These are phyloP conservation scores for Scaptomyza hsui DNA, from an alignment of 1,140 invertebrate species.

Conservation along the genomic window DNA sequence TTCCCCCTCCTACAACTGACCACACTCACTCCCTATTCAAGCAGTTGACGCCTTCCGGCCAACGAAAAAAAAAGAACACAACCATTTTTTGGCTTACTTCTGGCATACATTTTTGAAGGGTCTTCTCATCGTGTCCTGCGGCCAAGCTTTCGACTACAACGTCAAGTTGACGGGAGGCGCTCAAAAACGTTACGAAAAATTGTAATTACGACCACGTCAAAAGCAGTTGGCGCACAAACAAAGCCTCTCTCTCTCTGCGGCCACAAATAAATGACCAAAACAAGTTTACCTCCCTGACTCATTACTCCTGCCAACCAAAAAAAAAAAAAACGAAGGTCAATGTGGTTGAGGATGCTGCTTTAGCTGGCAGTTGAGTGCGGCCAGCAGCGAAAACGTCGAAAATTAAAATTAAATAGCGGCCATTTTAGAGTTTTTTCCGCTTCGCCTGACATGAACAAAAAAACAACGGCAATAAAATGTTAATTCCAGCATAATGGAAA, in stretches of 20 bases:
- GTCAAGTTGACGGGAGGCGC: constrained; percentile 53
- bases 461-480: constrained; percentile 31
- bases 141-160: constrained; percentile 24
- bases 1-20: neutral
- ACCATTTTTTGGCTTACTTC: constrained; percentile 9
- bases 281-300: constrained; percentile 9
- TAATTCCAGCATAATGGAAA: constrained; percentile 39
- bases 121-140: neutral
- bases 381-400: constrained; percentile 36
- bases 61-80: neutral
- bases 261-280: constrained; percentile 73
- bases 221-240: constrained; percentile 63
- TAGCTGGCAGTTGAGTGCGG: constrained; percentile 15
- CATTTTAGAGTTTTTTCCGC: constrained; percentile 46
- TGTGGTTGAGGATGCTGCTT: neutral
- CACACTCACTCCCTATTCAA: neutral
- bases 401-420: constrained; percentile 72
- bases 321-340: constrained; percentile 17
- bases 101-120: constrained; percentile 17
- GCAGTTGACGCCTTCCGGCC: constrained; percentile 17
- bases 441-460: constrained; percentile 18
- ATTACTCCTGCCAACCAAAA: neutral
- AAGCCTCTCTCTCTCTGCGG: constrained; percentile 42
- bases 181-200: constrained; percentile 61
- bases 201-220: constrained; percentile 76